Evolutionary conservation across 2,888 invertebrate genomes (phyloP), one percentile per base, ranked within the genome.

Genomic region (Orchestes rusci): DNA sequence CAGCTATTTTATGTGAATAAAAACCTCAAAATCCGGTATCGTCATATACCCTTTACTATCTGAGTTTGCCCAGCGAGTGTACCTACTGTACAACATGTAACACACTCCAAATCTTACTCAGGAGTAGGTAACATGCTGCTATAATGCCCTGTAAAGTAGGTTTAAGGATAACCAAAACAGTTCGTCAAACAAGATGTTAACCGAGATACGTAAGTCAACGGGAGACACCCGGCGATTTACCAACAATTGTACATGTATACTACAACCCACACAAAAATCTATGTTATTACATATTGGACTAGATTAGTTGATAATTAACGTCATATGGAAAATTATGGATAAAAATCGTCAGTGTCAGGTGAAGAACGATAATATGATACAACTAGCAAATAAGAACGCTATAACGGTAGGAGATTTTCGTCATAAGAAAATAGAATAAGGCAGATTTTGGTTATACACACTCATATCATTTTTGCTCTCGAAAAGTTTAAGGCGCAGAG

Each of bases 401-500:
- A 69, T 68, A 68, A 68, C 66, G 69, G 69, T 70, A 70, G 70
- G 70, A 71, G 68, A 68, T 70, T 71, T 70, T 70, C 67, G 67
- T 71, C 69, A 70, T 73, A 73, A 72, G 72, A 73, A 75, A 75
- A 75, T 76, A 76, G 76, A 77, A 76, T 38, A 77, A 77, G 77
- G 77, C 76, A 77, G 76, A 76, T 76, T 76, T 75, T 75, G 75
- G 47, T 74, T 74, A 74, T 73, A 74, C 74, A 73, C 73, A 69
- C 69, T 69, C 68, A 69, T 69, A 69, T 68, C 68, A 68, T 68
- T 64, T 65, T 67, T 70, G 66, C 64, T 68, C 71, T 72, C 68
- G 67, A 69, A 69, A 67, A 70, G n/a, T 76, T 76, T 79, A 79
- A 79, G 79, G 79, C 79, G 79, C 79, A 77, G 77, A 78, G 77